Base-by-base conservation (phyloP, 2,888 invertebrate species). In the Xestia xanthographa region DNA sequence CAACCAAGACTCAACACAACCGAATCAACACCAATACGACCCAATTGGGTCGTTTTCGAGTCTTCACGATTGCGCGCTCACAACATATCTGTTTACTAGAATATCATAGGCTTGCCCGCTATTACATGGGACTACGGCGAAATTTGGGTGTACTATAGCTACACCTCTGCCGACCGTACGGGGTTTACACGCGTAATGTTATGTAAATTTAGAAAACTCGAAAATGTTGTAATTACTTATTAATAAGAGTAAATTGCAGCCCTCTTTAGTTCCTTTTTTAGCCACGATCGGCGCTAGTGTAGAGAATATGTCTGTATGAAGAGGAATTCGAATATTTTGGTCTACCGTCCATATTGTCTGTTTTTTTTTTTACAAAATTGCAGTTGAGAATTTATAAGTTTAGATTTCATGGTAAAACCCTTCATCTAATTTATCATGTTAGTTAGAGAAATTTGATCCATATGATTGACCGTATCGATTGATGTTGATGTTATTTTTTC, bases 251-350 rank as follows among this genome's bases (percentile, higher is more conserved):
- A 53, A 5, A 34, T 63, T 22, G 26, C 43, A 26, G 62, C n/a
- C 20, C 20, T n/a, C 0, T 48, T 79, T 75, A 82, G 82, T 82
- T 82, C 79, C 79, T 79, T 29, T 45, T 58, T 34, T 29, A 62
- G 75, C 67, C 79, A 58, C 20, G 0, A 29, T n/a, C 9, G 76
- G 82, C 76, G 79, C 82, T 82, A 82, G 82, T 79, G 68, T 81
- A 58, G 26, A 11, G 14, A 80, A 6, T 29, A 22, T 43, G n/a
- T 2, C 20, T 9, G 0, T 45, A 50, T 20, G 62, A 53, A 26
- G 22, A 17, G 9, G 14, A 12, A 63, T n/a, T 41, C 0, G 11
- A 48, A 63, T 63, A 41, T 8, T 63, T 26, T 41, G n/a, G 63
- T 14, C 41, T 63, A 34, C 20, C 20, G 60, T 34, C 34, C 20